Conservation (phyloP, 1,140 invertebrate genomes). For the Pseudomyrmex flavicornis region DNA sequence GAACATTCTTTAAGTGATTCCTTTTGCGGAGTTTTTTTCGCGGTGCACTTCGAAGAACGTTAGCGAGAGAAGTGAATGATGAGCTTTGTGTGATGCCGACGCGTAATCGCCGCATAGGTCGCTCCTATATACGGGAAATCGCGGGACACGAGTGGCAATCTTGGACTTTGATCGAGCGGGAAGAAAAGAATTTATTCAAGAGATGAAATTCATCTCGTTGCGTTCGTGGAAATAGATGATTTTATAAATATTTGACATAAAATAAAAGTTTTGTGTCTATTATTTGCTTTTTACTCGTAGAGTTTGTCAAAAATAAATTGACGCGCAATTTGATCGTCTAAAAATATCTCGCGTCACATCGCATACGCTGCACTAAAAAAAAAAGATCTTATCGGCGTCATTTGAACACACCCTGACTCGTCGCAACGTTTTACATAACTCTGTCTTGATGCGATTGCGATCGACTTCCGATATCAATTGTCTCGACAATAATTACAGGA, state of each 20-base stretch:
- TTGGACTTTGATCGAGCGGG: not conserved
- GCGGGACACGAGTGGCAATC: not conserved
- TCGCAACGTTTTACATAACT: constrained; percentile 68
- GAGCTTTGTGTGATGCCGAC: not conserved
- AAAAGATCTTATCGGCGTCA: constrained; percentile 37
- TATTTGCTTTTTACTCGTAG: not conserved
- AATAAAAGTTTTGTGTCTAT: not conserved
- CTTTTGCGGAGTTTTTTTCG: constrained; percentile 72
- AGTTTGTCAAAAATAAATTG: not conserved
- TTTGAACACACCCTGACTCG: constrained; percentile 53
- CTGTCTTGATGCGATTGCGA: constrained; percentile 60
- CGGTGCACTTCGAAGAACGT: not conserved
- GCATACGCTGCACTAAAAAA: constrained; percentile 27
- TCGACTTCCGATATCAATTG: constrained; percentile 60
- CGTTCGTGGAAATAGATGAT: not conserved
- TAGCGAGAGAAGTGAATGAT: constrained; percentile 1
- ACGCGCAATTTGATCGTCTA: not conserved
- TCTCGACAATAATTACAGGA: constrained; percentile 34
- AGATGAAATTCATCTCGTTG: not conserved
- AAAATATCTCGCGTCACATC: constrained; percentile 7
- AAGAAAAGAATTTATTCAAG: not conserved
- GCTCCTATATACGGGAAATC: not conserved
- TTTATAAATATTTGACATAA: not conserved
- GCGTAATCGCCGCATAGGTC: not conserved
- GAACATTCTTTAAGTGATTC: constrained; percentile 67